These are phyloP conservation scores for Nomia melanderi DNA, from an alignment of 1,140 invertebrate species.

Conservation along the genomic window DNA sequence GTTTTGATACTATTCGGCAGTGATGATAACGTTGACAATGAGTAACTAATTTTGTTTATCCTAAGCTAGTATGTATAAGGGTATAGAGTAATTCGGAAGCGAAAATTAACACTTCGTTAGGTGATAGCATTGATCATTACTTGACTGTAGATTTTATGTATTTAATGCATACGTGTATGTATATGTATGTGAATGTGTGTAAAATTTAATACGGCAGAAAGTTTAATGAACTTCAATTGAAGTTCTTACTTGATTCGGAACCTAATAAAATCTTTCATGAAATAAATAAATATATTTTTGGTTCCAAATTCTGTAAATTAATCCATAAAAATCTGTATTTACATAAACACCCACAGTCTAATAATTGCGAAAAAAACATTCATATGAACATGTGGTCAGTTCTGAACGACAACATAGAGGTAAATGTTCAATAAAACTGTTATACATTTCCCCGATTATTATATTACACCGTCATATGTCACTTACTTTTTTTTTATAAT, in stretches of 20 bases:
- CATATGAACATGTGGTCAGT: background rate
- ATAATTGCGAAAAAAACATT: background rate
- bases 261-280: background rate
- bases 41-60: slow-evolving; percentile 26
- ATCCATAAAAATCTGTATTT: too few relatives aligned
- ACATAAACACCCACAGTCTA: background rate
- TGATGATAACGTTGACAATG: slow-evolving; percentile 9
- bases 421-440: background rate
- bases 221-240: background rate
- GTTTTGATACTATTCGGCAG: slow-evolving; percentile 25
- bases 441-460: background rate
- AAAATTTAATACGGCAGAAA: too few relatives aligned
- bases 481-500: background rate
- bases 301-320: too few relatives aligned
- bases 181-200: too few relatives aligned
- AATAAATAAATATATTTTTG: too few relatives aligned
- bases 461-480: background rate
- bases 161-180: too few relatives aligned
- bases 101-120: background rate
- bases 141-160: background rate
- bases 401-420: too few relatives aligned
- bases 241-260: background rate
- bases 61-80: background rate
- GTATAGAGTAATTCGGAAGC: background rate
- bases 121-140: background rate